These are phyloP conservation scores for Rhyacophila brunnea DNA, from an alignment of 1,140 invertebrate genomes.

Conservation along the genomic window DNA sequence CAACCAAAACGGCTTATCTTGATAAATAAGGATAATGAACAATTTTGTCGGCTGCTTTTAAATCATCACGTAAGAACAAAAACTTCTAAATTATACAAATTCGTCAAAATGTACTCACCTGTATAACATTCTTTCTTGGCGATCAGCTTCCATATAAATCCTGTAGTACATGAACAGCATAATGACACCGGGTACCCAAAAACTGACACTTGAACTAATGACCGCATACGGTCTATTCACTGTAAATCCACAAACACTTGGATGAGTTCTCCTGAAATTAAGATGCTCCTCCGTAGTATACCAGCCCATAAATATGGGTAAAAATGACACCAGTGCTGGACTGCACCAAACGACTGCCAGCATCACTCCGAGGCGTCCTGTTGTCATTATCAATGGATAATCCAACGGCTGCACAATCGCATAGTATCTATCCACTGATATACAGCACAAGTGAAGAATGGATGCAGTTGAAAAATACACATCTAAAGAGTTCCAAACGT, in stretches of 20 bases:
- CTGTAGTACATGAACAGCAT: conserved; percentile 94
- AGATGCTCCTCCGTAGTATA: conserved; percentile 84
- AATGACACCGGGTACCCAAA: conserved; percentile 92
- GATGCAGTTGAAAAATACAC: conserved; percentile 93
- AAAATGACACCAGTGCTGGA: conserved; percentile 88
- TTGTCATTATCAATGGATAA: conserved; percentile 87
- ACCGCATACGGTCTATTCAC: conserved; percentile 90
- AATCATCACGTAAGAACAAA: too few relatives aligned
- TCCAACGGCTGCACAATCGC: conserved; percentile 87
- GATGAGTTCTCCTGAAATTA: conserved; percentile 66
- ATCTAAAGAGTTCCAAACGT: conserved; percentile 93
- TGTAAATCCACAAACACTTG: conserved; percentile 79
- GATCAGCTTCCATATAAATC: conserved; percentile 88
- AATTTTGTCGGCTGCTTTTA: too few relatives aligned
- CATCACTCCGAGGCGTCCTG: conserved; percentile 71
- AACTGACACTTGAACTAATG: conserved; percentile 89
- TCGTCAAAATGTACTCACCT: conserved; percentile 56
- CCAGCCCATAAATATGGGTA: conserved; percentile 93
- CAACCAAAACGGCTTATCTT: too few relatives aligned
- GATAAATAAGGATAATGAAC: too few relatives aligned
- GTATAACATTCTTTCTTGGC: conserved; percentile 89
- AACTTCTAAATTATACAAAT: too few relatives aligned
- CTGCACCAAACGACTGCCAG: conserved; percentile 87
- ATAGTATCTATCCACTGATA: conserved; percentile 85
- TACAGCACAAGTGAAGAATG: conserved; percentile 89